Conservation (phyloP, 2,888 invertebrate genomes). For the Amblyteles armatorius region DNA sequence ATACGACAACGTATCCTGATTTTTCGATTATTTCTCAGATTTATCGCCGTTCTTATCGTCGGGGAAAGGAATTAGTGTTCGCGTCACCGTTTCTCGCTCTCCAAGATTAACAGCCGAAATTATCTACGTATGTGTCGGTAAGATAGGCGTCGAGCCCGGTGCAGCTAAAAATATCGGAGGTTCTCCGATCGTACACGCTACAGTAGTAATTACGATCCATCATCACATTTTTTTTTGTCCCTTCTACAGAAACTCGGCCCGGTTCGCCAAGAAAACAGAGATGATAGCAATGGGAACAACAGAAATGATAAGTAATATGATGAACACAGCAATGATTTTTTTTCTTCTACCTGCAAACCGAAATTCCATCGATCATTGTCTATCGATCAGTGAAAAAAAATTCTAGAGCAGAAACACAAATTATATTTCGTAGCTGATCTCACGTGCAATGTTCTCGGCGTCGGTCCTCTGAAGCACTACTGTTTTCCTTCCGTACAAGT, state of each 20-base stretch:
- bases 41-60: neutral
- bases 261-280: neutral
- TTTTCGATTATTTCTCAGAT: neutral
- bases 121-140: neutral
- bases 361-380: neutral
- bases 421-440: neutral
- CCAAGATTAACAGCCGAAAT: neutral
- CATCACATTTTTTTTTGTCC: too few relatives aligned
- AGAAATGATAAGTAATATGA: neutral
- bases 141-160: neutral
- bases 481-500: neutral
- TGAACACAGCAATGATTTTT: neutral
- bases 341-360: neutral
- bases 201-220: too few relatives aligned
- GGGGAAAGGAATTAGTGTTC: neutral
- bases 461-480: neutral
- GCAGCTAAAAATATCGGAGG: neutral
- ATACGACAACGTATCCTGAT: neutral
- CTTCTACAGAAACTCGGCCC: neutral
- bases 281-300: neutral
- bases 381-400: neutral
- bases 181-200: neutral
- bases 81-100: neutral
- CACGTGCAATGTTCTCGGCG: neutral
- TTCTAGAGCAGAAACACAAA: neutral